Evolutionary conservation across 2,797 vertebrate genomes (phyloP), one percentile per base, ranked within the genome.

Genomic region (Leptoclinus maculatus): DNA sequence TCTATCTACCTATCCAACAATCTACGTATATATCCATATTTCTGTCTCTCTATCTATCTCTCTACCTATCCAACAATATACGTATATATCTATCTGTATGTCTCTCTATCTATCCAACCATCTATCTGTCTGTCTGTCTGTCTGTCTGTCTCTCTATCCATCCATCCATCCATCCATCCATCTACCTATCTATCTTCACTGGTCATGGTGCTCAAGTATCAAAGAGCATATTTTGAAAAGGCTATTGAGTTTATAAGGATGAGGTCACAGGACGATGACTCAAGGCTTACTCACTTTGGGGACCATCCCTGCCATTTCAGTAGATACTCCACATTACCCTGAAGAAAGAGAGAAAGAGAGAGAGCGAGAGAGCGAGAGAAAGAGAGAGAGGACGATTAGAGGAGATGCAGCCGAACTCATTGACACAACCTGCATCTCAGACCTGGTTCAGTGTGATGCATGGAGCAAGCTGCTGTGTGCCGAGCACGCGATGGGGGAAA

Each of bases 261-360:
- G 90, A 92, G 77, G 73, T 92, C 88, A 92, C 58, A 14, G 74
- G 41, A 54, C 49, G 84, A 85, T 88, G 87, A 88, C 74, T 91
- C 72, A 81, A 85, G 54, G 78, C 17, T 92, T 91, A 95, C 98
- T 99, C 97, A 99, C 98, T 99, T 98, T 82, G 96, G 96, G 54
- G 98, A 94, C 98, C 98, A 99, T 95, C 98, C 98, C 91, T 99
- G 98, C 98, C 98, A 99, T 91, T 99, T 99, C 91, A 99, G 96
- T 72, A 99, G 95, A 83, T 99, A 99, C 83, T 99, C 98, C 90
- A 99, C 97, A 90, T 98, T 97, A 83, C 98, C 98, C 98, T 99
- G 89, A 54, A 16, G 25, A 80, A 5, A 60, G 90, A 71, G 88
- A 76, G 88, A 75, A 27, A 70, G 5, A 71, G n/a, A 38, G n/a